These are phyloP conservation scores for Charanyca ferruginea DNA, from an alignment of 2,888 invertebrate genomes.

Conservation along the genomic window DNA sequence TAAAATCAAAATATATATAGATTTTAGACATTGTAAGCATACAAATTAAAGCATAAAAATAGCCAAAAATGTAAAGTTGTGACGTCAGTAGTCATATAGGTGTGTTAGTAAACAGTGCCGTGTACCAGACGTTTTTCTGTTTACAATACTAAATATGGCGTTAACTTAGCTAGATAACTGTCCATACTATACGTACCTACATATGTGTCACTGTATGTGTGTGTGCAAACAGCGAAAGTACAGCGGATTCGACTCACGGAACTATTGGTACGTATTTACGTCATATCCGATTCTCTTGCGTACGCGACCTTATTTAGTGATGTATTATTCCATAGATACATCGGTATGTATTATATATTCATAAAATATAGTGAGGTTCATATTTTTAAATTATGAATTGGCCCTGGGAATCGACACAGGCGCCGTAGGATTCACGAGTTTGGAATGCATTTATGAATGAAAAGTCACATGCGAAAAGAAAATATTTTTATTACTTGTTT, in stretches of 20 bases:
- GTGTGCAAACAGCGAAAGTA: constrained; percentile 76
- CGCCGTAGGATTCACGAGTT: constrained; percentile 45
- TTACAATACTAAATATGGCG: constrained; percentile 68
- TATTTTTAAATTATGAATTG: constrained; percentile 49
- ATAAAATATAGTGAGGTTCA: constrained; percentile 49
- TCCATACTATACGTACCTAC: constrained; percentile 29
- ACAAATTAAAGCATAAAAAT: no score
- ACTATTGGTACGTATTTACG: constrained; percentile 68
- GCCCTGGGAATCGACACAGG: constrained; percentile 44
- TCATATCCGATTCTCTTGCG: constrained; percentile 72
- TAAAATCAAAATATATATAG: no score
- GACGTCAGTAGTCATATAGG: constrained; percentile 58
- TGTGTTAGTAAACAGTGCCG: constrained; percentile 59
- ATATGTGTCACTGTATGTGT: constrained; percentile 52
- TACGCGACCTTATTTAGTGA: constrained; percentile 66
- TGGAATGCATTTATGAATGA: constrained; percentile 45
- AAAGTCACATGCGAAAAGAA: constrained; percentile 13
- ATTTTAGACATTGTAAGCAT: no score
- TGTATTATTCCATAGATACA: constrained; percentile 64
- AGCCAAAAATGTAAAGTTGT: constrained; percentile 11
- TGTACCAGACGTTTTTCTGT: constrained; percentile 56
- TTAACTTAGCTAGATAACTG: constrained; percentile 65
- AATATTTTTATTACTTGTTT: constrained; percentile 18
- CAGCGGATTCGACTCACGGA: constrained; percentile 71
- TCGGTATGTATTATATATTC: constrained; percentile 59